These are phyloP conservation scores for Apamea anceps DNA, from an alignment of 2,888 invertebrate genomes.

Conservation along the genomic window DNA sequence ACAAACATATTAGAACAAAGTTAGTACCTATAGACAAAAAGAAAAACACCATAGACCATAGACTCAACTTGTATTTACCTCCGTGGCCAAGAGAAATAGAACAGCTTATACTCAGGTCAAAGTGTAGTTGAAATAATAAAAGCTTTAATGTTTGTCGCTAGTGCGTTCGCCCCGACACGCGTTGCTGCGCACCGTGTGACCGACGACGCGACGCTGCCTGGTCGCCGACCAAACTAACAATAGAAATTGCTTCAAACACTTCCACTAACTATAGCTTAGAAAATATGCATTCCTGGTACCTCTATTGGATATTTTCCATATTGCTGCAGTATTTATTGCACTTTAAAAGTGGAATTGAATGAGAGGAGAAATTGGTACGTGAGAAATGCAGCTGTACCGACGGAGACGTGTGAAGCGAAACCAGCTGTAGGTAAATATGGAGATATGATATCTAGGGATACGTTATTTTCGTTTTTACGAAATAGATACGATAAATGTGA, in stretches of 20 bases:
- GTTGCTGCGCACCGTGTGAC: conserved; percentile 75
- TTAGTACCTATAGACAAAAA: not conserved
- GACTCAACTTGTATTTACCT: conserved; percentile 5
- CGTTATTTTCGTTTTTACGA: too few relatives aligned
- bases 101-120: conserved; percentile 51
- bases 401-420: not conserved
- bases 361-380: conserved; percentile 27
- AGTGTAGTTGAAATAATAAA: conserved; percentile 72
- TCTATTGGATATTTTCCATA: conserved; percentile 48
- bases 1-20: not conserved
- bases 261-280: conserved; percentile 51
- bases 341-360: conserved; percentile 19
- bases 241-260: conserved; percentile 57
- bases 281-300: conserved; percentile 53
- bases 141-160: conserved; percentile 74
- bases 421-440: not conserved
- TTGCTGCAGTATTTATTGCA: conserved; percentile 22
- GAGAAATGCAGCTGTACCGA: conserved; percentile 7
- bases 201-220: conserved; percentile 25
- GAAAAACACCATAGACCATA: not conserved
- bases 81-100: conserved; percentile 27
- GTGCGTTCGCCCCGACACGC: conserved; percentile 79
- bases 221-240: conserved; percentile 48
- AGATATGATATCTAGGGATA: not conserved
- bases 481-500: too few relatives aligned